A percentile compares a stretch with the other conserved stretches of the same genome.
Conservation (phyloP, 2,797 vertebrate genomes). For the Hoplostethus mediterraneus region DNA sequence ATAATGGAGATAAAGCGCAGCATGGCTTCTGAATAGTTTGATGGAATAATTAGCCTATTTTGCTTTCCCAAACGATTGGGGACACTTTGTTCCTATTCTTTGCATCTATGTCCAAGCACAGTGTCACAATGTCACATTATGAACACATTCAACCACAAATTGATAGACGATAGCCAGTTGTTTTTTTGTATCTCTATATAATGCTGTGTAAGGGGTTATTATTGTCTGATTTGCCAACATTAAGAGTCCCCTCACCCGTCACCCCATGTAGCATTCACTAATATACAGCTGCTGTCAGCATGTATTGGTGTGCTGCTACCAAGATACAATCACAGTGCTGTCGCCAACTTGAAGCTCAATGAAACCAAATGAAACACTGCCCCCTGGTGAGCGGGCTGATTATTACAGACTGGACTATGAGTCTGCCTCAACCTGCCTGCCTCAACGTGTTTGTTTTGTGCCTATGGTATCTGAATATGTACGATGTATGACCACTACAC, state of each 20-base stretch:
- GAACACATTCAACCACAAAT: not conserved
- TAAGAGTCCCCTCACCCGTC: constrained; percentile 2
- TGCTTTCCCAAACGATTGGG: constrained; percentile 34
- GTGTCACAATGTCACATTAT: constrained; percentile 6
- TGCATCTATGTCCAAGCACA: constrained; percentile 22
- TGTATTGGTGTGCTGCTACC: constrained; percentile 5
- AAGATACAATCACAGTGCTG: not conserved
- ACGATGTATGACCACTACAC: not conserved
- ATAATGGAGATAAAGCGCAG: constrained; percentile 73
- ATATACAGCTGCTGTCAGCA: constrained; percentile 56
- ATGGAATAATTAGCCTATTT: constrained; percentile 61
- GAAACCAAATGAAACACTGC: constrained; percentile 64
- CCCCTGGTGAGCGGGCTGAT: constrained; percentile 59
- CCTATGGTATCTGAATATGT: not conserved
- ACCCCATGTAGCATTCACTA: constrained; percentile 5
- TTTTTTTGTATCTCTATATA: not conserved
- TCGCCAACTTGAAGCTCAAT: not conserved
- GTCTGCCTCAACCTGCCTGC: not conserved
- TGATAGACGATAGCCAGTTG: not conserved
- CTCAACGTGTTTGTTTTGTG: not conserved
- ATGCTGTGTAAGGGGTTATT: not conserved
- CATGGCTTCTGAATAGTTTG: constrained; percentile 55
- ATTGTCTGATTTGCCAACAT: constrained; percentile 5
- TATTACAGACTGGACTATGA: constrained; percentile 7
- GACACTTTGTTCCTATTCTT: constrained; percentile 46